A percentile compares a stretch with the other conserved stretches of the same genome.
phyloP scores from a whole-genome alignment of 2,888 invertebrate species.

The Limnephilus marmoratus region DNA sequence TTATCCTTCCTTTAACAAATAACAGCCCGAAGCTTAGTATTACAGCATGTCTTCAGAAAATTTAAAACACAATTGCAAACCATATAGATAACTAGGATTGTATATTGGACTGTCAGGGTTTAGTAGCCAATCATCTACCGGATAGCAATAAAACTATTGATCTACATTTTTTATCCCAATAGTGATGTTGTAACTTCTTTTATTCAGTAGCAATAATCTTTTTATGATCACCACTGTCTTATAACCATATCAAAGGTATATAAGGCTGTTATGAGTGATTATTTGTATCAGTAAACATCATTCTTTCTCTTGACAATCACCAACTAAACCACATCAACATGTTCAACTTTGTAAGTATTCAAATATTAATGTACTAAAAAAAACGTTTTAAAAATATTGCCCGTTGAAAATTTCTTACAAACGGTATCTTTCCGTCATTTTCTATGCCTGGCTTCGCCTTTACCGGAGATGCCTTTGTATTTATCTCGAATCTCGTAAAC shows the following conservation, averaged over 20 bases:
- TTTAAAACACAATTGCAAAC: neutral
- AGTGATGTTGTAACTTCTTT: neutral
- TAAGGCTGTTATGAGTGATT: neutral
- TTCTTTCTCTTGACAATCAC: neutral
- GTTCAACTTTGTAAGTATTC: neutral
- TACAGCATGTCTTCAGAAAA: neutral
- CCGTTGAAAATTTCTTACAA: too few relatives aligned
- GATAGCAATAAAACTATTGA: neutral
- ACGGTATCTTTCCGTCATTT: too few relatives aligned
- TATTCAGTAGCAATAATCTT: neutral
- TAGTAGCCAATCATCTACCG: neutral
- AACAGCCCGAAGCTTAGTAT: neutral
- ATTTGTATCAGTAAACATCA: neutral
- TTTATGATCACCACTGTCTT: neutral
- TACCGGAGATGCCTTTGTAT: neutral
- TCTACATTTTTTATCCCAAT: neutral
- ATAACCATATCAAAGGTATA: neutral
- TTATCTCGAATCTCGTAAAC: neutral
- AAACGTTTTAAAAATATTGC: neutral
- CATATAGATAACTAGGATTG: neutral
- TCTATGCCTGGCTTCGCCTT: neutral
- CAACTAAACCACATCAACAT: neutral
- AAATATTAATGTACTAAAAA: neutral
- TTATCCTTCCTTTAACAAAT: neutral
- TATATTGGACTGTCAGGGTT: neutral